Base-by-base conservation (phyloP, 2,797 vertebrate genomes). In the Platyrinchus mystaceus region DNA sequence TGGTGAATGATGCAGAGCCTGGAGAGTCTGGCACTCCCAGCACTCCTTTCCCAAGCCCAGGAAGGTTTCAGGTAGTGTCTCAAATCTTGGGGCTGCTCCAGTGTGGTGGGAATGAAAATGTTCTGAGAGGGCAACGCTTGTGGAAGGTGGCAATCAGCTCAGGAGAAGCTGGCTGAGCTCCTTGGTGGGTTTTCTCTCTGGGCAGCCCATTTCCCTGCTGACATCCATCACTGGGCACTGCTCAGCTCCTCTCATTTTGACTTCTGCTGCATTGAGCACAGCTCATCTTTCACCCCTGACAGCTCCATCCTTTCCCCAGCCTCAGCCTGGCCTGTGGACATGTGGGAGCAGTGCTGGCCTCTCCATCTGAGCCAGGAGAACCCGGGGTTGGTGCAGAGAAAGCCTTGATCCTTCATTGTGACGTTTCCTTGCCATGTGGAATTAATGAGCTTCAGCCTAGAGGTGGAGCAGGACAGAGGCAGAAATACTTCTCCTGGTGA, bases 321-420 rank as follows among this genome's bases (percentile, higher is more conserved):
- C 60, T 22, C 56, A 5, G 28, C 12, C 3, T 37, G 85, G 53
- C 71, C 88, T 10, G 63, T 39, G 81, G 63, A 59, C 49, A 20
- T 39, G 36, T 67, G 50, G 9, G 47, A 86, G 76, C 59, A 13
- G 71, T 0, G 46, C 63, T 36, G 58, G 71, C 23, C 36, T 28
- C 63, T 44, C 58, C 0, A 19, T 4, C 47, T 53, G 83, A 77
- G 64, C 52, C 34, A 1, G 4, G 56, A 7, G 14, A 63, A 18
- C 4, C 4, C 2, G 0, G 11, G 2, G 12, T 0, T 10, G 79
- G 50, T 11, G 34, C 68, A n/a, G 71, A 74, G 56, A n/a, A 47
- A 62, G 24, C 15, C 52, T 30, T 0, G 12, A 55, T 59, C 60
- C 4, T 21, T 86, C 67, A n/a, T 2, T 3, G 3, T 7, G 55